Conservation (phyloP, 2,888 invertebrate genomes). For the Agonopterix arenella region DNA sequence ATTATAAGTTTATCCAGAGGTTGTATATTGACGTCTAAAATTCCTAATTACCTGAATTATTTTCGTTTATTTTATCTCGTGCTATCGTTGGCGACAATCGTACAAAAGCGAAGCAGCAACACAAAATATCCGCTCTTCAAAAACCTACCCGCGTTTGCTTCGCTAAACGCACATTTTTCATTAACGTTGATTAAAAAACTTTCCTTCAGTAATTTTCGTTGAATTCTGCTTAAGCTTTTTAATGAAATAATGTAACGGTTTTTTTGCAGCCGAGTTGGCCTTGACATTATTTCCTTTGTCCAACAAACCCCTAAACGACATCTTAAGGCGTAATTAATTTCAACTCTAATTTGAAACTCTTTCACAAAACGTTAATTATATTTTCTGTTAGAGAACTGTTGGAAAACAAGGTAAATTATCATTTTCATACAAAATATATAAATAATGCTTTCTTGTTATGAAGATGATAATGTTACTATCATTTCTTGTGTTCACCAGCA, state of each 20-base stretch:
- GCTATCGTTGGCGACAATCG: conserved; percentile 1
- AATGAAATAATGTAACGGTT: conserved; percentile 29
- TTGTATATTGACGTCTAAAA: too few relatives aligned
- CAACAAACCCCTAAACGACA: too few relatives aligned
- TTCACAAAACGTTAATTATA: neutral
- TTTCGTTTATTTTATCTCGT: too few relatives aligned
- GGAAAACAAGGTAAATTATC: too few relatives aligned
- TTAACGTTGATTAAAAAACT: conserved; percentile 55
- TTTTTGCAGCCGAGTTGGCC: neutral
- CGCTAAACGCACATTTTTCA: conserved; percentile 35
- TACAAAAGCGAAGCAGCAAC: neutral
- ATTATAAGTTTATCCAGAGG: too few relatives aligned
- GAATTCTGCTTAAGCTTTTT: conserved; percentile 25
- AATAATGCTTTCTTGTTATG: too few relatives aligned
- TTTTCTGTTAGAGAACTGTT: too few relatives aligned
- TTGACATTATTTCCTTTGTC: conserved; percentile 1
- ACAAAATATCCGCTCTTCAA: neutral
- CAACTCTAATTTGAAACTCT: neutral
- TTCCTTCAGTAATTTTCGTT: conserved; percentile 31
- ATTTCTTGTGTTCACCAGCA: too few relatives aligned
- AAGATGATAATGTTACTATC: too few relatives aligned
- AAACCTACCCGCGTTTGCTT: neutral
- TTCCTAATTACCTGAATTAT: too few relatives aligned
- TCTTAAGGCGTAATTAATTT: neutral
- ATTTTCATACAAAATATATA: too few relatives aligned